Percentiles rank a stretch among this genome's conserved stretches.
phyloP scores from a whole-genome alignment of 2,888 invertebrate genomes.

The Eristalis pertinax region DNA sequence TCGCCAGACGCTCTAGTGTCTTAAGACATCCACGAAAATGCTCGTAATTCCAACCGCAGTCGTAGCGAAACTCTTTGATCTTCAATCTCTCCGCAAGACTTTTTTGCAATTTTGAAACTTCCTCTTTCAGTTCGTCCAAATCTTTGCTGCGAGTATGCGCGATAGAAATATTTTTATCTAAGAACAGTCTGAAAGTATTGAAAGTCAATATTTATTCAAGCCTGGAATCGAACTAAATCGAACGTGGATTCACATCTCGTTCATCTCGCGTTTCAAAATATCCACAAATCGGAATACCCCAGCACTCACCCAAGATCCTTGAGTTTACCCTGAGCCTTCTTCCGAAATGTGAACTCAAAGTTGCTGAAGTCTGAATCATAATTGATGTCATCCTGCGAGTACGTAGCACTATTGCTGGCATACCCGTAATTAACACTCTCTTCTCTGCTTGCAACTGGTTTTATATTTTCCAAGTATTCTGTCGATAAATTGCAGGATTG shows the following conservation, averaged over 20 bases:
- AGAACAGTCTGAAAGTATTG: slow-evolving; percentile 84
- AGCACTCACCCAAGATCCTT: slow-evolving; percentile 68
- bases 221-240: too few species aligned
- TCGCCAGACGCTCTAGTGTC: slow-evolving; percentile 89
- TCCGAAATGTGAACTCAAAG: slow-evolving; percentile 71
- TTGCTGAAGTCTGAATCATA: slow-evolving; percentile 65
- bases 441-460: slow-evolving; percentile 44
- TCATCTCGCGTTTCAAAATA: background rate
- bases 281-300: background rate
- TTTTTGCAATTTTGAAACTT: slow-evolving; percentile 84
- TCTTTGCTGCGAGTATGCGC: slow-evolving; percentile 86
- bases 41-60: slow-evolving; percentile 93
- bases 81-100: slow-evolving; percentile 81
- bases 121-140: slow-evolving; percentile 87
- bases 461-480: slow-evolving; percentile 91
- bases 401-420: background rate
- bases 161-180: slow-evolving; percentile 86
- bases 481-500: slow-evolving; percentile 92
- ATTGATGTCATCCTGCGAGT: slow-evolving; percentile 53
- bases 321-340: slow-evolving; percentile 34
- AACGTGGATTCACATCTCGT: background rate
- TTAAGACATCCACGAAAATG: slow-evolving; percentile 95
- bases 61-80: slow-evolving; percentile 86
- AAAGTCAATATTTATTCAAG: background rate
- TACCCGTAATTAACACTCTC: background rate